A percentile compares a stretch with the other conserved stretches of the same genome.
Conservation (phyloP, 2,113 vertebrate genomes). For the Lycocorax pyrrhopterus region DNA sequence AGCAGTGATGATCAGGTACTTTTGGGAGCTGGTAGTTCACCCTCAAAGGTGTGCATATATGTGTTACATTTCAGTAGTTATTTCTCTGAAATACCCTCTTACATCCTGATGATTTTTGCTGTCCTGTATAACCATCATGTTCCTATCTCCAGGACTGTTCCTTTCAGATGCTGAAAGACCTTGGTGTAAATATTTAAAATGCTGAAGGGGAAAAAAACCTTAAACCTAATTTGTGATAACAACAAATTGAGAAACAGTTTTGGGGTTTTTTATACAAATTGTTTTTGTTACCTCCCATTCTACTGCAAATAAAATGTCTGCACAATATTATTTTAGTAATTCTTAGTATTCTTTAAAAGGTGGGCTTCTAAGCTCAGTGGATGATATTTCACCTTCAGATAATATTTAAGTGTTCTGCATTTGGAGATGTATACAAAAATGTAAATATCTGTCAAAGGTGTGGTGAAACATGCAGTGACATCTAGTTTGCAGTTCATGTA, state of each 20-base stretch:
- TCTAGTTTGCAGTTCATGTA: neutral
- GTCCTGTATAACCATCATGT: rapidly evolving
- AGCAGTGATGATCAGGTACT: neutral
- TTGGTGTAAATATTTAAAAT: neutral
- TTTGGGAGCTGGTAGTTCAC: neutral
- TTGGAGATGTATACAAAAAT: neutral
- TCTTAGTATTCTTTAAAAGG: neutral
- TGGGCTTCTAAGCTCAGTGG: neutral
- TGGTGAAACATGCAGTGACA: neutral
- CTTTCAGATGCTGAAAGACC: neutral
- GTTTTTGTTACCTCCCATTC: neutral
- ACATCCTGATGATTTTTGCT: neutral
- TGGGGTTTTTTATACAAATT: rapidly evolving
- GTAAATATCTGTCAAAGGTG: neutral
- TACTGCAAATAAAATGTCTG: neutral
- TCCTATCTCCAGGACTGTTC: neutral
- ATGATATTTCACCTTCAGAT: neutral
- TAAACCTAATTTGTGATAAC: neutral
- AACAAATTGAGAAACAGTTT: neutral
- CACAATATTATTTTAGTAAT: neutral
- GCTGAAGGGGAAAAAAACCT: neutral
- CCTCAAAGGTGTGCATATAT: neutral
- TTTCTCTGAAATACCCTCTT: neutral
- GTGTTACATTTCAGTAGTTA: neutral
- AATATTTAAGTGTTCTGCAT: neutral